Evolutionary conservation across 1,140 invertebrate genomes (phyloP), one percentile per base, ranked within the genome.

Genomic region (Pachypeltis micranthus): DNA sequence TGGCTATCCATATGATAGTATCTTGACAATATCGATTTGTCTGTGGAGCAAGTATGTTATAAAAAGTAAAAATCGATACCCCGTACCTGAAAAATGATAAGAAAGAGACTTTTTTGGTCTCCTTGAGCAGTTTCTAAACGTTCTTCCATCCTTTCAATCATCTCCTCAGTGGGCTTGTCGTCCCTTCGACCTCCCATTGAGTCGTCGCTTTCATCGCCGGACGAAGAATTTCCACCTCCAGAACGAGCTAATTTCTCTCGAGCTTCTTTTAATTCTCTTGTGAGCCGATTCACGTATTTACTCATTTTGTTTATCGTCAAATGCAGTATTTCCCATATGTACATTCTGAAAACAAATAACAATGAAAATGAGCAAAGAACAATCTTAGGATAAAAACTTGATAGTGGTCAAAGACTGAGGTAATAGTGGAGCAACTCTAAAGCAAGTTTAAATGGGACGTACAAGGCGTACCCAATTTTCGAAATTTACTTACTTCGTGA

Each of bases 271-370:
- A 96, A 77, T 74, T 98, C 93, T 59, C 74, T 83, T 71, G 79
- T 85, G 82, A 96, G 75, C 72, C 93, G 91, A 0, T 85, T 84
- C 0, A 98, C 93, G 71, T 96, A 91, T 72, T 93, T 93, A 71
- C 91, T 93, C 87, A 96, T 97, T 77, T 97, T 96, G 67, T 91
- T 87, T 64, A 98, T 96, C 0, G 93, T 97, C 54, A 93, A 76
- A 75, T 98, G 93, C 14, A 98, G 77, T 61, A 98, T 92, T 78
- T 98, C 95, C 95, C 95, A 98, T n/a, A 97, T 82, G 72, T 93
- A 96, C 69, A 88, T 83, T 69, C 85, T 87, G 65, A 26, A 72
- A 70, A 65, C n/a, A 56, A 67, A n/a, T n/a, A n/a, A n/a, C n/a
- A n/a, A n/a, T n/a, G n/a, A n/a, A n/a, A n/a, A n/a, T n/a, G n/a